Evolutionary conservation across 2,797 vertebrate species (phyloP).

Genomic region (Taeniopygia guttata): DNA sequence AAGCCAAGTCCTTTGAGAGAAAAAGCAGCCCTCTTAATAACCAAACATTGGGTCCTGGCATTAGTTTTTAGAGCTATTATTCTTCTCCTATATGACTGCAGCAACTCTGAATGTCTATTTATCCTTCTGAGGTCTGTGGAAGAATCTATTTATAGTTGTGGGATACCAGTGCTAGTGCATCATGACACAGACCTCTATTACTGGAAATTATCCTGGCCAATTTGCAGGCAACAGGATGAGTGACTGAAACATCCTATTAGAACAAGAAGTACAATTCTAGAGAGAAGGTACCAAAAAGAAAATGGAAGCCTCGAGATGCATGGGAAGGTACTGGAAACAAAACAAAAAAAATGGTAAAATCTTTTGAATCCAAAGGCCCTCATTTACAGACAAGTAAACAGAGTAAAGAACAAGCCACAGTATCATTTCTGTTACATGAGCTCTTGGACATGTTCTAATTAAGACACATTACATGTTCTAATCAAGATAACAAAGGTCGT

Average conservation of each 20-base stretch:
- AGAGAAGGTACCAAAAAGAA: neutral
- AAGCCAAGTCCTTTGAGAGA: conserved; percentile 1
- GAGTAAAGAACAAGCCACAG: neutral
- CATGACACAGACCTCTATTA: neutral
- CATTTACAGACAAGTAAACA: neutral
- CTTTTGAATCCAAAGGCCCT: neutral
- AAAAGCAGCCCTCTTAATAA: conserved; percentile 24
- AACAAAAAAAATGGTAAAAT: neutral
- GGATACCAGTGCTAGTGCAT: neutral
- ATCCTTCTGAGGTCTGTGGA: neutral
- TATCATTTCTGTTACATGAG: neutral
- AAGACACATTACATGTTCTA: neutral
- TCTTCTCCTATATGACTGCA: neutral
- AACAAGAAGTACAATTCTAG: neutral
- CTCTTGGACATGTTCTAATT: neutral
- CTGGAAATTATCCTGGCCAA: conserved; percentile 36
- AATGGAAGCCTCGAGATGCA: neutral
- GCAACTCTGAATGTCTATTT: neutral
- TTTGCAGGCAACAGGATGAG: neutral
- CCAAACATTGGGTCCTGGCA: neutral
- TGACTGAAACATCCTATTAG: neutral
- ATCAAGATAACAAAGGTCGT: neutral
- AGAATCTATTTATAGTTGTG: conserved; percentile 58
- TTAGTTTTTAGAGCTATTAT: neutral
- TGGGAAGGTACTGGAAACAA: neutral